phyloP scores from a whole-genome alignment of 2,888 invertebrate genomes.

The Calephelis perditalis region DNA sequence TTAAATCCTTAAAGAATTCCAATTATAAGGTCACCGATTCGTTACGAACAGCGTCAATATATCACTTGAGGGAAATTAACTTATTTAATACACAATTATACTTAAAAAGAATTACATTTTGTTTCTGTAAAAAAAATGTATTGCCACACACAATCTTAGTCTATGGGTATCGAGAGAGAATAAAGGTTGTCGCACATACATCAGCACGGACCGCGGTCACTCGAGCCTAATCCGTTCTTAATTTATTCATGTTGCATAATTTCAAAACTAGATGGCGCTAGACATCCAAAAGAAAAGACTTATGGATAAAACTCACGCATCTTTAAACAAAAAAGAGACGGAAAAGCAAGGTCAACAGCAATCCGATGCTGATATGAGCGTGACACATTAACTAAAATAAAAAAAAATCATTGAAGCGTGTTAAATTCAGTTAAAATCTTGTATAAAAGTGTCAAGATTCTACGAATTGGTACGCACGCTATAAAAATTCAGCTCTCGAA shows the following conservation, averaged over 20 bases:
- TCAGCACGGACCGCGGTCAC: neutral
- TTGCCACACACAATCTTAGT: slow-evolving; percentile 65
- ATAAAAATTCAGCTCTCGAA: slow-evolving; percentile 54
- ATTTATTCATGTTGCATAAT: too few species aligned
- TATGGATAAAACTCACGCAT: too few species aligned
- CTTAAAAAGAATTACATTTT: slow-evolving; percentile 45
- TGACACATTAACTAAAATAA: slow-evolving; percentile 6
- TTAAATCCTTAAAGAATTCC: slow-evolving; percentile 73
- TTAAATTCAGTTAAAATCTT: slow-evolving; percentile 53
- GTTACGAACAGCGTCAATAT: slow-evolving; percentile 62
- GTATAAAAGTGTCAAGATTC: slow-evolving; percentile 43
- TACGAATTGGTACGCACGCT: slow-evolving; percentile 40
- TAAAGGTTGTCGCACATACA: neutral
- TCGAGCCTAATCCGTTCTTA: too few species aligned
- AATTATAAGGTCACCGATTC: slow-evolving; percentile 69
- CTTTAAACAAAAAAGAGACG: too few species aligned
- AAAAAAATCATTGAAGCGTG: slow-evolving; percentile 21
- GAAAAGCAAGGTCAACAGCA: neutral
- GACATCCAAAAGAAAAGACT: too few species aligned
- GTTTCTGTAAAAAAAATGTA: slow-evolving; percentile 68
- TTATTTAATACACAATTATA: slow-evolving; percentile 45
- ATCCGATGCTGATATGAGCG: neutral
- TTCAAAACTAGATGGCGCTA: too few species aligned
- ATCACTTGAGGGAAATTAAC: slow-evolving; percentile 72
- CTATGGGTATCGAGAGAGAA: slow-evolving; percentile 55